These are phyloP conservation scores for Syrmaticus mikado DNA, from an alignment of 2,113 vertebrate species.

Conservation along the genomic window DNA sequence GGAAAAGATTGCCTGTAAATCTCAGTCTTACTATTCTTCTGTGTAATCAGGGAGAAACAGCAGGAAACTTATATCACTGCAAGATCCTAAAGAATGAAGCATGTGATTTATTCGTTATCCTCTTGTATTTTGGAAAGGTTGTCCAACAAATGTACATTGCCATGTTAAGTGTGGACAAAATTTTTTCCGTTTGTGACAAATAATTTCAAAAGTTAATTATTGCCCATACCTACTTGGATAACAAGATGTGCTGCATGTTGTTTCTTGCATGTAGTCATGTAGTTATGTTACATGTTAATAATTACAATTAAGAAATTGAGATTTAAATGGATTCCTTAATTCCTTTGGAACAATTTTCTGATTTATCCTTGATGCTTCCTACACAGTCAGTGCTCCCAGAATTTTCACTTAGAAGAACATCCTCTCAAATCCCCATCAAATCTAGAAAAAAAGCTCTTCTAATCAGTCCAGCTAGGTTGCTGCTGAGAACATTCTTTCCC, in stretches of 20 bases:
- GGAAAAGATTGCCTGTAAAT: conserved; percentile 11
- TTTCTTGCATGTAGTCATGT: not conserved
- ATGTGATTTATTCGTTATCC: not conserved
- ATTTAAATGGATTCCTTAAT: not conserved
- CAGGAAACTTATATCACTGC: not conserved
- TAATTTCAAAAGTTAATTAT: not conserved
- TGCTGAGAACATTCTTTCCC: no score
- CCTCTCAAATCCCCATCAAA: no score
- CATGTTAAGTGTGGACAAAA: not conserved
- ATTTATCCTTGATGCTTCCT: no score
- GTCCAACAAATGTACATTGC: not conserved
- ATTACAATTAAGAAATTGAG: not conserved
- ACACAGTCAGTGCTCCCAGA: no score
- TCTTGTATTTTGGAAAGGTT: not conserved
- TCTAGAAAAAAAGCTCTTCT: no score
- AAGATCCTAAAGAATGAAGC: not conserved
- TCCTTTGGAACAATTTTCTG: no score
- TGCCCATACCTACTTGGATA: not conserved
- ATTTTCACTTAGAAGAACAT: no score
- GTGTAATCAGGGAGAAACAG: not conserved
- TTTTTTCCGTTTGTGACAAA: not conserved
- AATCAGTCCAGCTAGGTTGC: no score
- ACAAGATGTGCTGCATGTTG: not conserved
- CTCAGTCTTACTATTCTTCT: conserved; percentile 17
- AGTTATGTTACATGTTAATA: not conserved